Evolutionary conservation across 2,888 invertebrate species (phyloP), one percentile per base, ranked within the genome.

Genomic region (Meiosimyza platycephala): DNA sequence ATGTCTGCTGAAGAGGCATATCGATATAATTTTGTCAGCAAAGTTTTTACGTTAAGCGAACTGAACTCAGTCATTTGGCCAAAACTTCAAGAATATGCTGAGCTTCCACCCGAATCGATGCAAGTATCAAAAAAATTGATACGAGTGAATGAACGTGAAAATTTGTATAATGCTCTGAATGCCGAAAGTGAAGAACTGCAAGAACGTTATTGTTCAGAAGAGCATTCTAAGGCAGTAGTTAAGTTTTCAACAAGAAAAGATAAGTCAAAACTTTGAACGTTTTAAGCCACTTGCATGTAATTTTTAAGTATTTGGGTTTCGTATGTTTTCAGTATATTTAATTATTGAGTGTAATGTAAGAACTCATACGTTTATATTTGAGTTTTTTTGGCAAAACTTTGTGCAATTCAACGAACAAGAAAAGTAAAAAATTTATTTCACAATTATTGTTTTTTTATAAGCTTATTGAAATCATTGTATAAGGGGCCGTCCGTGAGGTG

Each of bases 1-100:
- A 88, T 98, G 83, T 90, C 90, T 33, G 95, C 96, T 0, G 81
- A 89, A 70, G 96, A 97, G 88, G 98, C 98, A 0, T 88, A 90
- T 65, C 88, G 91, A 57, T 90, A 90, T 81, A 94, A 95, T 40
- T 91, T 98, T 71, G 91, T 98, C 0, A 93, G 95, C 13, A 90
- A 93, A 82, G 88, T 98, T 15, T 93, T 94, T 79, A 93, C 93
- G 74, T 88, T 90, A 52, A 87, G 89, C 22, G 89, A 91, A 67
- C 85, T 94, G 68, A 88, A 92, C 66, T 87, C 84, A 79, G 88
- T 90, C 81, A 90, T 91, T 48, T 92, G 90, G 90, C 87, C 89
- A 75, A 90, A 88, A 83, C 89, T 90, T 78, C 88, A 86, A 47
- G 87, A 90, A 81, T 87, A 90, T 80, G 87, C 91, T 84, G 80